Base-by-base conservation (phyloP, 53 echinoderm and acorn worm species). In the Hippasteria phrygiana region DNA sequence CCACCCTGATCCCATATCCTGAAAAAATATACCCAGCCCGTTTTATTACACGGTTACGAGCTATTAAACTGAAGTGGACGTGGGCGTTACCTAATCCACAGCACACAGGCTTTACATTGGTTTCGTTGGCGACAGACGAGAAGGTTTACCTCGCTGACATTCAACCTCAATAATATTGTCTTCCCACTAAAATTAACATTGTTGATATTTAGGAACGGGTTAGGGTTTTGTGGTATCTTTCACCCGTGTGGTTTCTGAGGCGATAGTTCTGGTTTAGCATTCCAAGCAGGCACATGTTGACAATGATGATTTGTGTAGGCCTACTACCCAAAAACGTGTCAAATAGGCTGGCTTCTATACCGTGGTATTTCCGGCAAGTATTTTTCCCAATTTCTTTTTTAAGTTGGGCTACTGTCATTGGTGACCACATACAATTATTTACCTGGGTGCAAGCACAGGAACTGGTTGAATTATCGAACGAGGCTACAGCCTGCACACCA, bases 11-110 rank as follows among this genome's bases (percentile, higher is more conserved):
- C 59, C 26, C 59, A 24, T 22, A 17, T 59, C 59, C 6, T 8
- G 8, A 26, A 22, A 7, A 24, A 59, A 59, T 2, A 17, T 24
- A 2, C 2, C 8, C 4, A 26, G 59, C 59, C 26, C 16, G 29
- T 64, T 64, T 64, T 64, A 66, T 66, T 32, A 66, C 67, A 14
- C 36, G 16, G 67, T 66, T 66, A 66, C 12, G 67, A 36, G 34
- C 67, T 34, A 34, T 66, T 34, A 66, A 66, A 66, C 26, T 66
- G 67, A 66, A 66, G 67, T 66, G 67, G 36, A 14, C 33, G 33
- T 66, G 35, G 36, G 16, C 36, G 67, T 66, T 34, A 66, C 67
- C 13, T 66, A 33, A 66, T 66, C 67, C 67, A 66, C 36, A 24
- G 26, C 59, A 24, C 4, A 26, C 26, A n/a, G 26, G n/a, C 26